Percentiles rank a stretch among this genome's conserved stretches.
These are phyloP conservation scores for Bibio marci DNA, from an alignment of 2,888 invertebrate species.

Conservation along the genomic window DNA sequence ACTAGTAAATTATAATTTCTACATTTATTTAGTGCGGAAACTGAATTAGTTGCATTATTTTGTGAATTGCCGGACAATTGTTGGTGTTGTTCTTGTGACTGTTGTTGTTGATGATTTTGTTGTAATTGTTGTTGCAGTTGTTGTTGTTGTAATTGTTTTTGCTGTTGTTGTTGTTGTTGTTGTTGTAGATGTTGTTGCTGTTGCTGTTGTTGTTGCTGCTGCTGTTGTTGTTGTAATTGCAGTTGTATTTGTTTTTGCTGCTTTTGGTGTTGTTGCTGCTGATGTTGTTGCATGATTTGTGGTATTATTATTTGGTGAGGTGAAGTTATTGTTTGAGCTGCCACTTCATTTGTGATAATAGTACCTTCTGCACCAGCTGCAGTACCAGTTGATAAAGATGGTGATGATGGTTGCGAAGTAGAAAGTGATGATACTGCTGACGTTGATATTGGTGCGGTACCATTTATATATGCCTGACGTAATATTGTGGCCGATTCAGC, in stretches of 20 bases:
- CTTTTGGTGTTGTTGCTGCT: slow-evolving; percentile 9
- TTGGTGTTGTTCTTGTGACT: neutral
- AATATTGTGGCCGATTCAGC: no score
- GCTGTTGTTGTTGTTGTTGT: slow-evolving; percentile 2
- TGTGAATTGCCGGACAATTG: no score
- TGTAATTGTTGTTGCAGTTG: neutral
- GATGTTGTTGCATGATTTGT: neutral
- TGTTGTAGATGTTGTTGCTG: slow-evolving; percentile 17
- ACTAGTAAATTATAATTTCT: no score
- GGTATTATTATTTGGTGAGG: neutral
- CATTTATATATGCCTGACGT: neutral
- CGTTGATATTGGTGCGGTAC: neutral
- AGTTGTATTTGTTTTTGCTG: neutral
- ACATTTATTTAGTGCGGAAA: no score
- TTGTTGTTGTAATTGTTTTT: slow-evolving; percentile 2
- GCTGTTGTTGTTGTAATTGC: slow-evolving; percentile 3
- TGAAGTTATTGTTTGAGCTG: neutral
- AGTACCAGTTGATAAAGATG: no score
- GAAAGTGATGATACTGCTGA: neutral
- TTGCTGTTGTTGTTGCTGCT: slow-evolving; percentile 24
- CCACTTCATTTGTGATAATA: neutral
- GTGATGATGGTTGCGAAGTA: neutral
- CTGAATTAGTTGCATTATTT: no score
- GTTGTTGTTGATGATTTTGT: no score
- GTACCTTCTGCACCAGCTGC: neutral